Percentiles rank a stretch among this genome's conserved stretches.
Conservation (phyloP, 1,140 invertebrate genomes). For the Colletes latitarsis region DNA sequence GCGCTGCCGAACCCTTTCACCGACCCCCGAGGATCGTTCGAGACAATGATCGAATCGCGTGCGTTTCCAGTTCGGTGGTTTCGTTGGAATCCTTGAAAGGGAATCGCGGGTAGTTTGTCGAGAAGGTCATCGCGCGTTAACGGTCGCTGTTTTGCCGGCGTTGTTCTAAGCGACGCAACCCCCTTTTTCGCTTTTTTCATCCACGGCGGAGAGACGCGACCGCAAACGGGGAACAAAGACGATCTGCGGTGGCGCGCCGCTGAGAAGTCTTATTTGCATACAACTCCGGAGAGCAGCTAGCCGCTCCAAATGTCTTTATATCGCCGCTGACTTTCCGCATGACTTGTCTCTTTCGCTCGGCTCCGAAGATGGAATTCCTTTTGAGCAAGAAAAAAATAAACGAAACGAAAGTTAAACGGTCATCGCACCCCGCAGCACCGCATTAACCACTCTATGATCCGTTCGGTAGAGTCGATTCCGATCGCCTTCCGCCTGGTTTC, state of each 20-base stretch:
- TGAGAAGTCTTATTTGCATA: conserved; percentile 44
- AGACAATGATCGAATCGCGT: conserved; percentile 29
- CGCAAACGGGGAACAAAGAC: conserved; percentile 38
- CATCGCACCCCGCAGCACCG: not conserved
- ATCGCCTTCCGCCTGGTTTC: conserved; percentile 31
- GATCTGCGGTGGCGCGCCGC: conserved; percentile 23
- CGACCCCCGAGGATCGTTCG: no score
- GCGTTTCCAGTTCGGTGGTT: conserved; percentile 19
- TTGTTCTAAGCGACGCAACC: conserved; percentile 16
- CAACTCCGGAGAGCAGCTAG: conserved; percentile 2
- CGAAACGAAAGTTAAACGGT: not conserved
- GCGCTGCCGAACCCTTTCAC: not conserved
- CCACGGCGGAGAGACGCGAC: not conserved
- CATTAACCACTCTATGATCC: not conserved
- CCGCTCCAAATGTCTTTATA: conserved; percentile 37
- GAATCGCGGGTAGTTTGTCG: not conserved
- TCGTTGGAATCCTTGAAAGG: not conserved
- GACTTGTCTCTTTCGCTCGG: conserved; percentile 27
- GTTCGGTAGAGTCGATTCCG: not conserved
- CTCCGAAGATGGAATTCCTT: not conserved
- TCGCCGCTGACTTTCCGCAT: conserved; percentile 28
- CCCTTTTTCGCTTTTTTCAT: not conserved
- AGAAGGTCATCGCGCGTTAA: conserved; percentile 1
- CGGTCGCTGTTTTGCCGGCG: conserved; percentile 30
- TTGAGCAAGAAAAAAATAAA: not conserved